Evolutionary conservation across 2,888 invertebrate genomes (phyloP).

Genomic region (Chrysina gloriosa): DNA sequence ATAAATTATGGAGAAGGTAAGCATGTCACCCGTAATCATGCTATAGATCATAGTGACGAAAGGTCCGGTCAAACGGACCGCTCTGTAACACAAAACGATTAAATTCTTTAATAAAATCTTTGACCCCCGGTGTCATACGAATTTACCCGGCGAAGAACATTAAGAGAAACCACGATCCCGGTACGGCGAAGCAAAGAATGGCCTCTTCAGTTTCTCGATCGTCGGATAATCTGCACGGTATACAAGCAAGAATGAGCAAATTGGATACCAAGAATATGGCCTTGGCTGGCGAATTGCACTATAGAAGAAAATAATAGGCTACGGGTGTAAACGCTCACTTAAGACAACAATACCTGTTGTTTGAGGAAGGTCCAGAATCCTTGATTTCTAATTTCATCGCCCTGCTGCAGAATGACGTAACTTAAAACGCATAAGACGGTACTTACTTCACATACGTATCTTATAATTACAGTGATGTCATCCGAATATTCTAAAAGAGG

Average conservation of each 20-base stretch:
- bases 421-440: constrained; percentile 88
- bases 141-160: constrained; percentile 98
- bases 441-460: constrained; percentile 85
- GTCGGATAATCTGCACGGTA: constrained; percentile 83
- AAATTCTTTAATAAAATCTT: too few species aligned
- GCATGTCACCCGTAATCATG: constrained; percentile 99
- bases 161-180: constrained; percentile 96
- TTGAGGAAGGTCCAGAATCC: constrained; percentile 90
- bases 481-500: constrained; percentile 69
- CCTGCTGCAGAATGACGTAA: constrained; percentile 91
- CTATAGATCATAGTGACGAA: constrained; percentile 99
- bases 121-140: too few species aligned
- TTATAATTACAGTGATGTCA: constrained; percentile 66
- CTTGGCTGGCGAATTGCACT: constrained; percentile 96
- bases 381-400: constrained; percentile 94
- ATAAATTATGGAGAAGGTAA: constrained; percentile 98
- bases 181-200: constrained; percentile 90
- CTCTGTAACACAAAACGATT: constrained; percentile 69
- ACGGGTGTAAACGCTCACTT: not conserved
- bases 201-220: constrained; percentile 89
- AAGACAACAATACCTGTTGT: constrained; percentile 77
- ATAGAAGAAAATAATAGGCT: constrained; percentile 54
- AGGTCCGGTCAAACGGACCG: constrained; percentile 94
- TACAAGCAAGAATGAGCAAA: constrained; percentile 87
- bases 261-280: constrained; percentile 93